A percentile compares a stretch with the other conserved stretches of the same genome.
These are phyloP conservation scores for Felis chaus DNA, from an alignment of 2,113 vertebrate genomes.

Conservation along the genomic window DNA sequence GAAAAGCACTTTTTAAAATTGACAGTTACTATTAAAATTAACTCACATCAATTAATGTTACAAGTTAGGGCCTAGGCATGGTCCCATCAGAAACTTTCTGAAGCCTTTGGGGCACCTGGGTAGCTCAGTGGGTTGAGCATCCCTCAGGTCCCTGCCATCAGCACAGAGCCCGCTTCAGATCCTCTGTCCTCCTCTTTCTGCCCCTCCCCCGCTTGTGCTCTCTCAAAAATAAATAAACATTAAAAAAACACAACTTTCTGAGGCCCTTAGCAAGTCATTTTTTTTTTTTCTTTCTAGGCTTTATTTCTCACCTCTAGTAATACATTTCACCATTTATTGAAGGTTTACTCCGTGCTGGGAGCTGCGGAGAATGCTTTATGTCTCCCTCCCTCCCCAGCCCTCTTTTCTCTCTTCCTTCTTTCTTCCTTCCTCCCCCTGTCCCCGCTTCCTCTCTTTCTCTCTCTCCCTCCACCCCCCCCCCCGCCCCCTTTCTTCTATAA, in stretches of 20 bases:
- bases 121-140: not conserved
- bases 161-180: not conserved
- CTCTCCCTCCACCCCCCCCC: accelerated
- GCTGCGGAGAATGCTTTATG: not conserved
- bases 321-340: not conserved
- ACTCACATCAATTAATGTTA: not conserved
- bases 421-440: accelerated
- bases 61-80: not conserved
- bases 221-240: not conserved
- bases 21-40: too few relatives aligned
- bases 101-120: not conserved
- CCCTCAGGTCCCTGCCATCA: not conserved
- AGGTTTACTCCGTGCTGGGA: not conserved
- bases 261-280: not conserved
- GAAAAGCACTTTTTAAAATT: not conserved
- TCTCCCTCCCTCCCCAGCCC: not conserved
- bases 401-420: not conserved
- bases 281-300: not conserved
- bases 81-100: not conserved
- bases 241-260: not conserved
- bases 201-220: not conserved
- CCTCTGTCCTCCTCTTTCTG: not conserved
- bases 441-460: accelerated
- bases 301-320: not conserved
- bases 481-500: not conserved